Percentiles rank a stretch among this genome's conserved stretches.
phyloP scores from a whole-genome alignment of 23 tunicate species.

The Corella eumyota region DNA sequence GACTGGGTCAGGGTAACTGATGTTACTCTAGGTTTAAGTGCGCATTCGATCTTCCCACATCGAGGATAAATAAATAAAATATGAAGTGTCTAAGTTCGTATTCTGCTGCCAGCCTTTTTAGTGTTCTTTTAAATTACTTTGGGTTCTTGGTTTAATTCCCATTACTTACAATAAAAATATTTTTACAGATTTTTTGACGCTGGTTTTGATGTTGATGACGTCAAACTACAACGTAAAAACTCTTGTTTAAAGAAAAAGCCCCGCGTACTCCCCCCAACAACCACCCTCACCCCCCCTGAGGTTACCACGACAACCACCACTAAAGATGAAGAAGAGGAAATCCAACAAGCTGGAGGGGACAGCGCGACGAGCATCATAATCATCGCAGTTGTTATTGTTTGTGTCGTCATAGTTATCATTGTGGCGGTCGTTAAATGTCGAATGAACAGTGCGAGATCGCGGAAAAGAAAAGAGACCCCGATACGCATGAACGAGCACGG shows the following conservation, averaged over 20 bases:
- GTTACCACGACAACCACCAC: not conserved
- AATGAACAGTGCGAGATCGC: conserved; percentile 14
- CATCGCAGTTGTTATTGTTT: conserved; percentile 38
- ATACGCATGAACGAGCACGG: too few relatives aligned
- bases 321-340: not conserved
- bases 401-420: conserved; percentile 26
- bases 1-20: too few relatives aligned
- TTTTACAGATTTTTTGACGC: conserved; percentile 4
- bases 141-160: too few relatives aligned
- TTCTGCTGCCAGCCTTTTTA: too few relatives aligned
- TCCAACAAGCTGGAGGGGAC: conserved; percentile 12
- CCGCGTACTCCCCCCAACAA: not conserved
- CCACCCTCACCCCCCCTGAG: not conserved
- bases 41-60: too few relatives aligned
- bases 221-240: conserved; percentile 2
- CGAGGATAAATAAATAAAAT: too few relatives aligned
- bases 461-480: conserved; percentile 12
- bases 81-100: too few relatives aligned
- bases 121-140: too few relatives aligned
- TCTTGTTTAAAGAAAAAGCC: not conserved
- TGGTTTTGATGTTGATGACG: conserved; percentile 3
- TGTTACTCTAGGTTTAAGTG: too few relatives aligned
- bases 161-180: not conserved
- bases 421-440: conserved; percentile 30
- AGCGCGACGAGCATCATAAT: conserved; percentile 35